A percentile compares a stretch with the other conserved stretches of the same genome.
phyloP scores from a whole-genome alignment of 2,113 vertebrate species.

The Hippocampus zosterae region DNA sequence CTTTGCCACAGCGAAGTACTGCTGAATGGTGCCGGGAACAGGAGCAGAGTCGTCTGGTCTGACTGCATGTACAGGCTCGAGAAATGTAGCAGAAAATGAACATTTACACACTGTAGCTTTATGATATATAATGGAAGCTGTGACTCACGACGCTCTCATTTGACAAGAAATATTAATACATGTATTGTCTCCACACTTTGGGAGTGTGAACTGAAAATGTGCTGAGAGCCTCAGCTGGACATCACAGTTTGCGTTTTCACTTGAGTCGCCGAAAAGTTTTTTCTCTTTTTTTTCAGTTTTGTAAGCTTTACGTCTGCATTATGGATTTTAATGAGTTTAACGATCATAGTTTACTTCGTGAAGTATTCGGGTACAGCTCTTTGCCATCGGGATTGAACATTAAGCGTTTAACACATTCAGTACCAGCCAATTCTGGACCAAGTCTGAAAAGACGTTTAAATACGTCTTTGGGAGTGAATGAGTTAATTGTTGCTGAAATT shows the following conservation, averaged over 20 bases:
- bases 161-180: neutral
- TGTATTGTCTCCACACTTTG: neutral
- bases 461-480: too few species aligned
- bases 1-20: too few species aligned
- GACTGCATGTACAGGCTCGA: too few species aligned
- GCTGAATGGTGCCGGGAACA: too few species aligned
- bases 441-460: too few species aligned
- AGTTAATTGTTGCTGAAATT: neutral
- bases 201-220: constrained; percentile 1
- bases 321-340: neutral
- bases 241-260: neutral
- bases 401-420: too few species aligned
- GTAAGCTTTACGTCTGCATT: neutral
- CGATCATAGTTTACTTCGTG: neutral
- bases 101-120: neutral
- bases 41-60: too few species aligned
- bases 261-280: neutral
- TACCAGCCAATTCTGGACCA: too few species aligned
- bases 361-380: neutral
- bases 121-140: neutral
- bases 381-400: neutral
- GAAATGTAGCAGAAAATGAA: too few species aligned
- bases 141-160: neutral
- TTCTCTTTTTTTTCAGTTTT: neutral
- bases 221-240: constrained; percentile 2